Percentiles rank a stretch among this genome's conserved stretches.
These are phyloP conservation scores for Lordiphosa stackelbergi DNA, from an alignment of 1,140 invertebrate genomes.

Conservation along the genomic window DNA sequence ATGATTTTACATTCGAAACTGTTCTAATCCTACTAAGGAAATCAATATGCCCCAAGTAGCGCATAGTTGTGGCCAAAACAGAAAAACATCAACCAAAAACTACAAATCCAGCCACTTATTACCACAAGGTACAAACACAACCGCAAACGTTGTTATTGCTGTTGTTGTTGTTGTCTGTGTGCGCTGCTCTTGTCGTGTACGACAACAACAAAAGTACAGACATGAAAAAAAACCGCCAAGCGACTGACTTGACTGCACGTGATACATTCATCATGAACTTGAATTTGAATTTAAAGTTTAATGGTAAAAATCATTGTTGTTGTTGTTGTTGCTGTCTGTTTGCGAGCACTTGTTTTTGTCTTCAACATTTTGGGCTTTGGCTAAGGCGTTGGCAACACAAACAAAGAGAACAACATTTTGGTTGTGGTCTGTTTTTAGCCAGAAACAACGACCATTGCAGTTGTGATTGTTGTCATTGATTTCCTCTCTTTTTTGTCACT, in stretches of 20 bases:
- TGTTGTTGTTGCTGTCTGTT: slow-evolving; percentile 14
- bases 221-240: slow-evolving; percentile 47
- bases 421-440: neutral
- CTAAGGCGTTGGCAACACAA: slow-evolving; percentile 4
- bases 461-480: slow-evolving; percentile 5
- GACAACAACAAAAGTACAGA: slow-evolving; percentile 32
- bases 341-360: slow-evolving; percentile 59
- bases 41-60: slow-evolving; percentile 18
- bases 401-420: neutral
- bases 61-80: slow-evolving; percentile 29
- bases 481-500: slow-evolving; percentile 22
- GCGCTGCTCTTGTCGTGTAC: slow-evolving; percentile 10
- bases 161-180: slow-evolving; percentile 26
- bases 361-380: slow-evolving; percentile 10
- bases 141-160: slow-evolving; percentile 11
- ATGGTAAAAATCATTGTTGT: slow-evolving; percentile 66
- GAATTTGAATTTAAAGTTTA: slow-evolving; percentile 77
- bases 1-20: neutral
- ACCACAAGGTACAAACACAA: slow-evolving; percentile 40
- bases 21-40: neutral
- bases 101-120: slow-evolving; percentile 36
- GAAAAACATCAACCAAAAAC: slow-evolving; percentile 7
- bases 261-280: slow-evolving; percentile 77
- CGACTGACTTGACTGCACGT: slow-evolving; percentile 61
- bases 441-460: slow-evolving; percentile 1